phyloP scores from a whole-genome alignment of 2,888 invertebrate species.

The Drosophila borealis region DNA sequence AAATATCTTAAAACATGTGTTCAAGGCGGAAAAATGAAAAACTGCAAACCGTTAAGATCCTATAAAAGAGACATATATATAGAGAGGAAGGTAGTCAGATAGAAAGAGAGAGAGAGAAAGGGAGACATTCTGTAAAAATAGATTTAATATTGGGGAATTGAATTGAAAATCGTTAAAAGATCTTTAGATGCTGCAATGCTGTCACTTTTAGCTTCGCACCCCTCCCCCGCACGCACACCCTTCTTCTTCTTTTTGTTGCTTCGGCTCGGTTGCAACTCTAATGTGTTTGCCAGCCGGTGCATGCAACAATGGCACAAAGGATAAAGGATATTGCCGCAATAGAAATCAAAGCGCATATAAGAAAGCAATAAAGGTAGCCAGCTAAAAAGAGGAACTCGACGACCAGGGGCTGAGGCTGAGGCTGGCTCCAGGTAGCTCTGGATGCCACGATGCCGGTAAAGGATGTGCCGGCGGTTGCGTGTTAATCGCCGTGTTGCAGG shows the following conservation, averaged over 20 bases:
- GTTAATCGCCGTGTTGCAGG: conserved; percentile 81
- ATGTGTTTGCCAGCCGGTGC: conserved; percentile 80
- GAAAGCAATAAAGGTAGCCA: conserved; percentile 65
- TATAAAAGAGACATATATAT: conserved; percentile 6
- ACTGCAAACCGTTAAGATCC: conserved; percentile 11
- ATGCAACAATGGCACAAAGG: conserved; percentile 73
- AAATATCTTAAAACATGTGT: neutral
- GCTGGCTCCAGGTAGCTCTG: conserved; percentile 23
- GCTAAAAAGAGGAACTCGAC: conserved; percentile 5
- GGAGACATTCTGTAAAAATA: neutral
- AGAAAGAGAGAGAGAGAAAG: neutral
- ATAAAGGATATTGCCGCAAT: conserved; percentile 68
- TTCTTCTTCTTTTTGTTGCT: neutral
- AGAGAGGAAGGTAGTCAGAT: neutral
- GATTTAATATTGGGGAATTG: conserved; percentile 34
- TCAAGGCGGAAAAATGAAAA: neutral
- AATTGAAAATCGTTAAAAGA: conserved; percentile 43
- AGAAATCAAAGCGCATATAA: conserved; percentile 76
- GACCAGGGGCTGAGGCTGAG: neutral
- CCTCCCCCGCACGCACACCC: conserved; percentile 2
- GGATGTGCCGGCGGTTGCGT: conserved; percentile 62
- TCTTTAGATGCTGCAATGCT: conserved; percentile 31
- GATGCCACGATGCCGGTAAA: conserved; percentile 28
- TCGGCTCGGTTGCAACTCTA: conserved; percentile 55
- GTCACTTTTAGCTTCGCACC: conserved; percentile 35